Evolutionary conservation across 2,888 invertebrate species (phyloP).

Genomic region (Catocala nupta): DNA sequence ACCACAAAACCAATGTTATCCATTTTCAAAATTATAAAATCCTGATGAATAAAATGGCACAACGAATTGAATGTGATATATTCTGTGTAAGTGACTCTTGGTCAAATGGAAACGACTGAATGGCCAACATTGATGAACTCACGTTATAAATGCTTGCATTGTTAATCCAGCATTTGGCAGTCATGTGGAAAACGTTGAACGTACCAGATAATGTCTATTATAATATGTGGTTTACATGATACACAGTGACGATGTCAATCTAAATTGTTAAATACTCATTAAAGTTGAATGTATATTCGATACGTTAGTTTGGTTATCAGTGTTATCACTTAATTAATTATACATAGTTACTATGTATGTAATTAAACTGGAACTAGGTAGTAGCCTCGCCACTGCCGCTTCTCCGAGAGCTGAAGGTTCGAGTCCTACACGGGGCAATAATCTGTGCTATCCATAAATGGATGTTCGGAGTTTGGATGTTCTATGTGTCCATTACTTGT

Average conservation of each 20-base stretch:
- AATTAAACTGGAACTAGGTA: too few species aligned
- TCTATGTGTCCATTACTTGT: too few species aligned
- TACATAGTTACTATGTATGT: too few species aligned
- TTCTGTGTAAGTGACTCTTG: not conserved
- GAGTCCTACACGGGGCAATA: too few species aligned
- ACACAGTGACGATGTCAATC: slow-evolving; percentile 15
- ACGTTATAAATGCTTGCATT: slow-evolving; percentile 56
- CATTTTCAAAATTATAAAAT: slow-evolving; percentile 52
- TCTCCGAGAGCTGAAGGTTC: too few species aligned
- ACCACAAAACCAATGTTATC: slow-evolving; percentile 73
- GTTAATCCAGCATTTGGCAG: slow-evolving; percentile 60
- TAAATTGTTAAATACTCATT: slow-evolving; percentile 16
- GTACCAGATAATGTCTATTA: slow-evolving; percentile 42
- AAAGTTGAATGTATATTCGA: not conserved
- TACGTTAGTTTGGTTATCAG: too few species aligned
- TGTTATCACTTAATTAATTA: too few species aligned
- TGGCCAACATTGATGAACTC: slow-evolving; percentile 36
- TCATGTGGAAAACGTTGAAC: slow-evolving; percentile 59
- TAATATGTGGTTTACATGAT: slow-evolving; percentile 30
- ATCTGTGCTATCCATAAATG: too few species aligned
- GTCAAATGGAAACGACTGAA: slow-evolving; percentile 43
- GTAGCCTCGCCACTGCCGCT: too few species aligned
- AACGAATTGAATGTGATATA: not conserved
- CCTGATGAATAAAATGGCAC: not conserved
- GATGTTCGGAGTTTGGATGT: too few species aligned